Evolutionary conservation across 2,888 invertebrate species (phyloP).

Genomic region (Ypsolopha scabrella): DNA sequence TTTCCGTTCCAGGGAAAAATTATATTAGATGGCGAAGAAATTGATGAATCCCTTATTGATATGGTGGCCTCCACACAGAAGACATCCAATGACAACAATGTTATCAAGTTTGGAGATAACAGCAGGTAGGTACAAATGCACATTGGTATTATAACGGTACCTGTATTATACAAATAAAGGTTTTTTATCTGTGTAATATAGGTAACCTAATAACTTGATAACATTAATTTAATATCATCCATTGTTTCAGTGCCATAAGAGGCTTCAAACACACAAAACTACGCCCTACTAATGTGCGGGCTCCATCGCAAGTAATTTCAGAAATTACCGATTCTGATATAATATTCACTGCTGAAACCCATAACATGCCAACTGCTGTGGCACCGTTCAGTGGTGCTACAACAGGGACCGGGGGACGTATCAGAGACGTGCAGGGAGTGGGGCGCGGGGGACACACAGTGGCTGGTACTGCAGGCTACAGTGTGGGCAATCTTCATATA

Average conservation of each 20-base stretch:
- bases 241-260: constrained; percentile 79
- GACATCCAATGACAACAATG: constrained; percentile 89
- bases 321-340: constrained; percentile 80
- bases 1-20: constrained; percentile 75
- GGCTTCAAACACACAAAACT: constrained; percentile 82
- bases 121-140: constrained; percentile 83
- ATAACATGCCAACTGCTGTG: constrained; percentile 98
- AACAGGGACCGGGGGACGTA: constrained; percentile 96
- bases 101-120: constrained; percentile 97
- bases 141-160: not conserved
- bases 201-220: not conserved
- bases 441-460: constrained; percentile 95
- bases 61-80: constrained; percentile 94
- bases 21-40: constrained; percentile 83
- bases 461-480: constrained; percentile 97
- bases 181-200: not conserved
- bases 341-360: constrained; percentile 98
- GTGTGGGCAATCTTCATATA: constrained; percentile 92
- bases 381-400: constrained; percentile 98
- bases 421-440: constrained; percentile 95
- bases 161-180: not conserved
- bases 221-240: not conserved
- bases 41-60: constrained; percentile 87
- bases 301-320: constrained; percentile 74
- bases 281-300: constrained; percentile 69